These are phyloP conservation scores for Furnarius figulus DNA, from an alignment of 2,113 vertebrate genomes.

Conservation along the genomic window DNA sequence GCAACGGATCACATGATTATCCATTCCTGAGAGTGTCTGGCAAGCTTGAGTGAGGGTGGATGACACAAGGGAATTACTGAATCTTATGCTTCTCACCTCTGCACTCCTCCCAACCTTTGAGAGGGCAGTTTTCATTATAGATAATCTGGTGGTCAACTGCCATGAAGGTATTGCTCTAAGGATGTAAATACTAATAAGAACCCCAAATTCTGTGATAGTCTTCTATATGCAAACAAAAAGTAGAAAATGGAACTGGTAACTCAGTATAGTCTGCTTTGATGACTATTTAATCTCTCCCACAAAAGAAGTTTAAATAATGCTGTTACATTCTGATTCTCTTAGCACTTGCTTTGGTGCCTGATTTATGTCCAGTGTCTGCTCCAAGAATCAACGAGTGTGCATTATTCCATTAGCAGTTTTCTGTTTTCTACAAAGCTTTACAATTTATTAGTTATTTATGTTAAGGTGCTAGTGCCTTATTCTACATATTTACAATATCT, in stretches of 20 bases:
- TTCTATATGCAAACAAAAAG: constrained; percentile 2
- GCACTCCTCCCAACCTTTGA: background rate
- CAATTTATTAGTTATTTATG: constrained; percentile 73
- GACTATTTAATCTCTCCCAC: constrained; percentile 1
- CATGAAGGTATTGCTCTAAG: background rate
- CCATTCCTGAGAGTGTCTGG: background rate
- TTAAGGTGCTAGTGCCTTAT: constrained; percentile 59
- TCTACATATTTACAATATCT: constrained; percentile 66
- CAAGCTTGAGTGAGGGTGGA: background rate
- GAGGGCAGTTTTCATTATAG: background rate
- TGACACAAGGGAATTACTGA: background rate
- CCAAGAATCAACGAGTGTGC: constrained; percentile 64
- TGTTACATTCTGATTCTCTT: constrained; percentile 12
- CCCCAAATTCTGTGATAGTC: background rate
- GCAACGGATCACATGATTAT: background rate
- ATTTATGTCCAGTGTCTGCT: constrained; percentile 23
- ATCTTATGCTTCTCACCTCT: background rate
- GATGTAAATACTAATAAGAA: background rate
- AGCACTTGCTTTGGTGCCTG: constrained; percentile 19
- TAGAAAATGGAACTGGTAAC: background rate
- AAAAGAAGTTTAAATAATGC: constrained; percentile 42
- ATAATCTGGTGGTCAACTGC: background rate
- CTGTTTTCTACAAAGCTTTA: constrained; percentile 60
- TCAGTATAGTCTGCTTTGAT: background rate
- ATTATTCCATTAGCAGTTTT: constrained; percentile 67